A percentile compares a stretch with the other conserved stretches of the same genome.
Conservation (phyloP, 2,888 invertebrate species). For the Andrena chrysosceles region DNA sequence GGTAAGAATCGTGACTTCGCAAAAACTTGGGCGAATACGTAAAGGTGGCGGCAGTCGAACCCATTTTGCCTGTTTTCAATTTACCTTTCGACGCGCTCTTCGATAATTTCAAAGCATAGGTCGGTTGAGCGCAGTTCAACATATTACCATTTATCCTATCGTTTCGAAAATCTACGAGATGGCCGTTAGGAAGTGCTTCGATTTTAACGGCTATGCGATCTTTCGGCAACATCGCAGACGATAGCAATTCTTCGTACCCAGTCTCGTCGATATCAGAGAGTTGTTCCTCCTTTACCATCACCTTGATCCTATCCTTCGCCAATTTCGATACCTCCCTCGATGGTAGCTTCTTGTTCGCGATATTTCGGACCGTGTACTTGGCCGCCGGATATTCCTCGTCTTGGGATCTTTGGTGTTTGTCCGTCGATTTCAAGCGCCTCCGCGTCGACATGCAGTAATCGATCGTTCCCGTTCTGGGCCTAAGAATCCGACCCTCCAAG, state of each 20-base stretch:
- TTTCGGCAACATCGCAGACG: neutral
- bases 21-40: slow-evolving; percentile 64
- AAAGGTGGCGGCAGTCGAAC: neutral
- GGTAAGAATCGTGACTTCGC: slow-evolving; percentile 72
- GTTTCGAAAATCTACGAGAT: slow-evolving; percentile 5
- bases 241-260: neutral
- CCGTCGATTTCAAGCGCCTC: slow-evolving; percentile 23
- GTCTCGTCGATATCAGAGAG: slow-evolving; percentile 28
- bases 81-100: neutral
- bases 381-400: neutral
- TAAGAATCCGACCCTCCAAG: slow-evolving; percentile 64
- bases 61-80: slow-evolving; percentile 17
- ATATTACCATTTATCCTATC: slow-evolving; percentile 15
- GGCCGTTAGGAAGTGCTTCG: slow-evolving; percentile 11
- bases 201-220: neutral
- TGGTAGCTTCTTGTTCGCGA: slow-evolving; percentile 3
- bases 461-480: slow-evolving; percentile 71
- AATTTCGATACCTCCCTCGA: neutral
- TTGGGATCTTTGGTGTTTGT: slow-evolving; percentile 1
- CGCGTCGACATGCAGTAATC: slow-evolving; percentile 64
- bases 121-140: neutral
- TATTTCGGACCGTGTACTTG: slow-evolving; percentile 20
- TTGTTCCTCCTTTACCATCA: slow-evolving; percentile 52
- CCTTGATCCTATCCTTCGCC: neutral
- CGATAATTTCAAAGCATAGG: neutral